Evolutionary conservation across 2,888 invertebrate genomes (phyloP).

Genomic region (Parthenolecanium corni): DNA sequence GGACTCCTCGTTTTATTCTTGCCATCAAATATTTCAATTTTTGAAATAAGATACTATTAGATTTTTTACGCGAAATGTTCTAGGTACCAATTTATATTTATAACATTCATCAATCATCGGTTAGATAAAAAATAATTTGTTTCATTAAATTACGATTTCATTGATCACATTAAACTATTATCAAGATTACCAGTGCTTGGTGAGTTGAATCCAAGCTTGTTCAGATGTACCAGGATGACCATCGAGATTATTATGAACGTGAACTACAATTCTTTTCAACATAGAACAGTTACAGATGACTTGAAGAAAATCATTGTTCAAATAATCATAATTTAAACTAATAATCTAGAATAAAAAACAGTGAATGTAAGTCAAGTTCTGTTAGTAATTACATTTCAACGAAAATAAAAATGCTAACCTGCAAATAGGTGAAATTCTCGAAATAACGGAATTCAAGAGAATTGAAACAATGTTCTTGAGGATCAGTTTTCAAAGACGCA

Average conservation of each 20-base stretch:
- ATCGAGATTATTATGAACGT: conserved; percentile 56
- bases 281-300: conserved; percentile 39
- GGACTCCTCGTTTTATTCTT: too few species aligned
- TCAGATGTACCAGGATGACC: conserved; percentile 48
- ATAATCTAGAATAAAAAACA: conserved; percentile 39
- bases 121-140: background rate
- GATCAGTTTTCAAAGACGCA: conserved; percentile 62
- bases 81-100: too few species aligned
- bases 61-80: too few species aligned
- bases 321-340: conserved; percentile 48
- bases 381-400: background rate
- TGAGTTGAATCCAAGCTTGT: conserved; percentile 45
- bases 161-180: background rate
- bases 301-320: conserved; percentile 43
- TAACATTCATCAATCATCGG: too few species aligned
- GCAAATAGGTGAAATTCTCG: conserved; percentile 47
- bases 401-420: conserved; percentile 37
- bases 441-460: conserved; percentile 48
- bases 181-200: conserved; percentile 31
- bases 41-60: too few species aligned
- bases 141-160: background rate
- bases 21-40: too few species aligned
- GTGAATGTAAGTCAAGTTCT: too few species aligned
- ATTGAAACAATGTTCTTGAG: conserved; percentile 50
- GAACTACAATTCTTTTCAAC: conserved; percentile 51